A percentile compares a stretch with the other conserved stretches of the same genome.
Evolutionary conservation across 1,140 invertebrate genomes (phyloP).

Genomic region (Matsumurasca onukii): DNA sequence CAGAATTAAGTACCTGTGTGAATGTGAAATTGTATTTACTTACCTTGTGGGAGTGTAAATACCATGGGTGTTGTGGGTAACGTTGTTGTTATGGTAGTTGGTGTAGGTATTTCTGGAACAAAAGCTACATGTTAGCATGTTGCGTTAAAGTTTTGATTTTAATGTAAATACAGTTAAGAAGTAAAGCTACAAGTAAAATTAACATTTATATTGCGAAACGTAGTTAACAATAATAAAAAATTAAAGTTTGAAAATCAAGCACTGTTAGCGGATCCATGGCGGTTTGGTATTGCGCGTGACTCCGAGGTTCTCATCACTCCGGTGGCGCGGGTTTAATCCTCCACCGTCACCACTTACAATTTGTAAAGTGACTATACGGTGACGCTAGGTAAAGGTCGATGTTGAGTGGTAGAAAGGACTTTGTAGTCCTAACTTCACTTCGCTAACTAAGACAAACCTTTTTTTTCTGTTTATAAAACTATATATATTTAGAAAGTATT

Average conservation of each 20-base stretch:
- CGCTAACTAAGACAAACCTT: no score
- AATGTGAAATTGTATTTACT: not conserved
- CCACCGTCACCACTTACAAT: not conserved
- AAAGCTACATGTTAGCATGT: conserved; percentile 14
- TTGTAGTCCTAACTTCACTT: no score
- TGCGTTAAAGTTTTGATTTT: not conserved
- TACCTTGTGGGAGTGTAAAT: not conserved
- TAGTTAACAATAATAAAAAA: not conserved
- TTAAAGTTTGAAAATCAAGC: not conserved
- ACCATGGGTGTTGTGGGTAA: conserved; percentile 35
- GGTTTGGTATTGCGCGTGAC: no score
- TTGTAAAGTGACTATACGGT: not conserved
- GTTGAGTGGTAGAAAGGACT: not conserved
- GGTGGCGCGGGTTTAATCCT: not conserved
- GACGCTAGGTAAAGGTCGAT: not conserved
- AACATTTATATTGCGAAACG: not conserved
- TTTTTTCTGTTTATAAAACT: no score
- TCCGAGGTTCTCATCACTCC: no score
- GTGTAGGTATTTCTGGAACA: conserved; percentile 44
- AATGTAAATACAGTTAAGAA: not conserved
- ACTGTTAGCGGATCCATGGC: no score
- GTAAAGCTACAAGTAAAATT: no score
- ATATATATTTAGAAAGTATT: no score
- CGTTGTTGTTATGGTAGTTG: conserved; percentile 42
- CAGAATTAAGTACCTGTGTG: not conserved